Evolutionary conservation across 1,140 invertebrate genomes (phyloP), one percentile per base, ranked within the genome.

Genomic region (Wiebesia pumilae): DNA sequence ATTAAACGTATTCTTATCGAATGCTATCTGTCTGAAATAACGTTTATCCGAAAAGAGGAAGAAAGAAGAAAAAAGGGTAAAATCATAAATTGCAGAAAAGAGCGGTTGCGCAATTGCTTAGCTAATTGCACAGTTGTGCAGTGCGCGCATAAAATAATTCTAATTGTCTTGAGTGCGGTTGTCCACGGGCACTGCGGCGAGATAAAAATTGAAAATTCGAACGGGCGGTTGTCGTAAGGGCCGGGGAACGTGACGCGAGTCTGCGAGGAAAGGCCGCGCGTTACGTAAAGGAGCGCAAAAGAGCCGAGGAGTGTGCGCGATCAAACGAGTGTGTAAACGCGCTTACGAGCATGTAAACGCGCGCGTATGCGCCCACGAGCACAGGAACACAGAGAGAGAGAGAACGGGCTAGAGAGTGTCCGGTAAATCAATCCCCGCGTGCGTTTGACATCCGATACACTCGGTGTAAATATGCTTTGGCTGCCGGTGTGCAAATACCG

Each of bases 391-490:
- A 75, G 30, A n/a, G 82, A 47, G 71, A 65, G 85, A 30, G 54
- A 67, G 67, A 58, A 83, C 85, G 87, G 51, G 1, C 51, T 54
- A 16, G 19, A 62, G 71, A 84, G 86, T 82, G 43, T 73, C 67
- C 84, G 78, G 84, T 91, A 90, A 90, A 91, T 90, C 88, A 88
- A 90, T 91, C 88, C 67, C 86, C 83, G 21, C 83, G 24, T 21
- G 69, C 35, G 75, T 80, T 89, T 90, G 58, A 62, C 58, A 62
- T 62, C 58, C 58, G 58, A 62, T 62, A 62, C 58, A 62, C 58
- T 24, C 24, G 58, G 3, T 10, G 58, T 62, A 84, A 81, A 81
- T 84, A 84, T 81, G 67, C 40, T 40, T 51, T 81, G 19, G 58
- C 75, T 75, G 33, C 54, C 62, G 77, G 30, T 54, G 16, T 21